Conservation (phyloP, 2,797 vertebrate species). For the Schizopygopsis malacanthus region DNA sequence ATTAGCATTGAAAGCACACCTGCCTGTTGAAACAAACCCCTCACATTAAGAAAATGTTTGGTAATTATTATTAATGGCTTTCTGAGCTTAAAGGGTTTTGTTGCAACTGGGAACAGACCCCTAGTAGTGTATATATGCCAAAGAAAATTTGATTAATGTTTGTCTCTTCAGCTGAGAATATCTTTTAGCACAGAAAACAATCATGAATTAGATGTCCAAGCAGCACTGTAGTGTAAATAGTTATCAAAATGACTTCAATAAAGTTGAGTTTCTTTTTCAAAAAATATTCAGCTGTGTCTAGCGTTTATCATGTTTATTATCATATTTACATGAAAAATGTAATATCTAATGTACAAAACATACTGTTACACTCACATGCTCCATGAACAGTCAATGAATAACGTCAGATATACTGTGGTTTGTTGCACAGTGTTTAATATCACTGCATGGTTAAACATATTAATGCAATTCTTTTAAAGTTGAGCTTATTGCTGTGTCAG, state of each 20-base stretch:
- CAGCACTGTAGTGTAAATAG: conserved; percentile 27
- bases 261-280: conserved; percentile 27
- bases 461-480: background rate
- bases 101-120: background rate
- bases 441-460: background rate
- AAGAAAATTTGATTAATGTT: conserved; percentile 40
- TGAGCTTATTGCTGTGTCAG: background rate
- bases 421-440: background rate
- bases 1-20: background rate
- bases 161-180: conserved; percentile 12
- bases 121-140: conserved; percentile 29
- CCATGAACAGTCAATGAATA: background rate
- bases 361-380: background rate
- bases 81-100: background rate
- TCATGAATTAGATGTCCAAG: conserved; percentile 9
- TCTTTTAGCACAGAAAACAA: conserved; percentile 26
- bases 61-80: background rate
- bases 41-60: background rate
- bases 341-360: background rate
- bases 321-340: background rate
- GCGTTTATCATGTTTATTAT: background rate
- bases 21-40: conserved; percentile 5
- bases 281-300: background rate
- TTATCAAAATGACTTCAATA: conserved; percentile 19
- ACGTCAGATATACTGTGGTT: background rate